These are phyloP conservation scores for Sebastes hubbsi DNA, from an alignment of 2,797 vertebrate species.

Conservation along the genomic window DNA sequence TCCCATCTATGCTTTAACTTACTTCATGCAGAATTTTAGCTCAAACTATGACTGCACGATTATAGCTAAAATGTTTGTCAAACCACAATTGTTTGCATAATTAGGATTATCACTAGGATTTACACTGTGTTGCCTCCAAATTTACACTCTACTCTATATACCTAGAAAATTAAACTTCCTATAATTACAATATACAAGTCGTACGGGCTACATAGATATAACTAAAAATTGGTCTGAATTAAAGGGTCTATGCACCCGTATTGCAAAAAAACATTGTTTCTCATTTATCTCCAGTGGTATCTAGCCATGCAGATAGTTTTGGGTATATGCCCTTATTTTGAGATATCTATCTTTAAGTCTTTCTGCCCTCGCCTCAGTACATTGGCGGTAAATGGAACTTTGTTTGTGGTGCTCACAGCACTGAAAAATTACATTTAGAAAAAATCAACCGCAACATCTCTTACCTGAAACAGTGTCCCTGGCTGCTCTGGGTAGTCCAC, in stretches of 20 bases:
- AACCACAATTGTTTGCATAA: conserved; percentile 1
- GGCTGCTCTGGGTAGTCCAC: conserved; percentile 6
- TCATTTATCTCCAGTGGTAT: neutral
- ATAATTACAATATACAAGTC: neutral
- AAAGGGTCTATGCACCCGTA: neutral
- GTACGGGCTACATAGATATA: neutral
- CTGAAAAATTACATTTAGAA: neutral
- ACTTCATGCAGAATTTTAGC: conserved; percentile 12
- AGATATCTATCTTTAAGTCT: neutral
- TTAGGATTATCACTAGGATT: conserved; percentile 5
- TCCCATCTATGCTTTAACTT: conserved; percentile 24
- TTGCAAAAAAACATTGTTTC: neutral
- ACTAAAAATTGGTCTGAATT: neutral
- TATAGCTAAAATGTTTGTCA: conserved; percentile 1
- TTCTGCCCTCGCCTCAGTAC: neutral
- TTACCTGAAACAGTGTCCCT: conserved; percentile 3
- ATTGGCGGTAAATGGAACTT: conserved; percentile 7
- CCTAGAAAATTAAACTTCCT: neutral
- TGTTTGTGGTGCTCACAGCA: conserved; percentile 14
- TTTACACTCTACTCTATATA: neutral
- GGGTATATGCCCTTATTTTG: neutral
- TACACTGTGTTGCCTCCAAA: neutral
- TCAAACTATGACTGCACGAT: neutral
- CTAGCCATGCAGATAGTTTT: neutral
- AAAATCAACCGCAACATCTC: conserved; percentile 15